Evolutionary conservation across 2,113 vertebrate genomes (phyloP), one percentile per base, ranked within the genome.

Genomic region (Tursiops truncatus): DNA sequence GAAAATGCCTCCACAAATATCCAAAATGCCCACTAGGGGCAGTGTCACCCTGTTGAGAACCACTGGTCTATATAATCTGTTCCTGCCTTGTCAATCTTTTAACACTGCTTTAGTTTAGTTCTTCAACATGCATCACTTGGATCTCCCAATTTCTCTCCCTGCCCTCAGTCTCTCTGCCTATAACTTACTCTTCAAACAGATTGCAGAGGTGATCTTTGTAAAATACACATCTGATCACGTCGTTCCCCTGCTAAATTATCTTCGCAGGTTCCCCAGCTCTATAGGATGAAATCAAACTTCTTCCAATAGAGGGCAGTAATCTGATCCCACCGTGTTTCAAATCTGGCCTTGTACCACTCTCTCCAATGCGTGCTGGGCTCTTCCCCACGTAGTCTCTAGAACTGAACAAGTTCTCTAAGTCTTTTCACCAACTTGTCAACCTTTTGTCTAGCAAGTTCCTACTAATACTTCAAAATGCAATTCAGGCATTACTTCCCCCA

Each of bases 1-100:
- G 47, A 93, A 97, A 96, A 83, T 25, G 21, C 47, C 26, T 93
- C 87, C 68, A 80, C 56, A 68, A 92, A 73, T 91, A 65, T 53
- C 11, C 10, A 26, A 76, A 87, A 71, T 94, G 74, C 36, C 70
- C 91, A 76, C 67, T 36, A 68, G 56, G 23, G 86, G 71, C 50
- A 92, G 92, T 63, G 26, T 21, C 31, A 79, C 67, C 9, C 21
- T 44, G 23, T 6, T 67, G 77, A 89, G 58, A 62, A 92, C 20
- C 33, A 56, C 9, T 12, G 70, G 41, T 80, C n/a, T 67, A 18
- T 31, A 10, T 47, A 33, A n/a, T 56, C 13, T 71, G 10, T 9
- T 63, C 10, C 47, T 53, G 47, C 6, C 8, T 68, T 47, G 5
- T 17, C 44, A 62, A 7, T 77, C 8, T 85, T 79, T 79, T 9